phyloP scores from a whole-genome alignment of 2,113 vertebrate species.

The Indri indri region DNA sequence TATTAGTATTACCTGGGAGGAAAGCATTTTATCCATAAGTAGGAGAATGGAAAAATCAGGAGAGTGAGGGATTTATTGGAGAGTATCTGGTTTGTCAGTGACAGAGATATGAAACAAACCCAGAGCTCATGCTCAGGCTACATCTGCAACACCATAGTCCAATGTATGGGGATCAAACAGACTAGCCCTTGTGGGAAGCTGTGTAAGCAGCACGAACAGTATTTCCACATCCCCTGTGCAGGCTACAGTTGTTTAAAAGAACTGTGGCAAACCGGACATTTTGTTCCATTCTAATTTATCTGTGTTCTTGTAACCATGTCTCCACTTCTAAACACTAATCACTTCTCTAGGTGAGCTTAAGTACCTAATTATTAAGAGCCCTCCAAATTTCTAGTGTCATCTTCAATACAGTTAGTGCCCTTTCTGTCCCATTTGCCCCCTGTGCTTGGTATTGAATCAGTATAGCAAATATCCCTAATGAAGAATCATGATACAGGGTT shows the following conservation, averaged over 20 bases:
- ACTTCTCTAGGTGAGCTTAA: constrained; percentile 80
- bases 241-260: background rate
- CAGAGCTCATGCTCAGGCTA: background rate
- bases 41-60: constrained; percentile 36
- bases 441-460: constrained; percentile 74
- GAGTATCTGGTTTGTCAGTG: background rate
- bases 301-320: constrained; percentile 54
- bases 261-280: constrained; percentile 46
- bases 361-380: constrained; percentile 79
- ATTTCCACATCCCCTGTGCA: background rate
- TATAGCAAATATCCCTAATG: constrained; percentile 74
- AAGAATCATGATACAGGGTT: constrained; percentile 76
- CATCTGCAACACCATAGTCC: background rate
- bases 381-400: constrained; percentile 78
- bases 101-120: background rate
- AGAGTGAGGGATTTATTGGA: constrained; percentile 8
- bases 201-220: background rate
- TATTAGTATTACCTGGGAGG: background rate
- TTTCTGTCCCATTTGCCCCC: constrained; percentile 80
- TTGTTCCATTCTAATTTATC: constrained; percentile 64
- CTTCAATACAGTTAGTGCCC: constrained; percentile 77
- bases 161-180: background rate
- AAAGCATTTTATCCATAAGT: background rate
- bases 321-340: constrained; percentile 77
- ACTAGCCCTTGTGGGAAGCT: background rate